Conservation (phyloP, 2,888 invertebrate genomes). For the Pegoplata infirma region DNA sequence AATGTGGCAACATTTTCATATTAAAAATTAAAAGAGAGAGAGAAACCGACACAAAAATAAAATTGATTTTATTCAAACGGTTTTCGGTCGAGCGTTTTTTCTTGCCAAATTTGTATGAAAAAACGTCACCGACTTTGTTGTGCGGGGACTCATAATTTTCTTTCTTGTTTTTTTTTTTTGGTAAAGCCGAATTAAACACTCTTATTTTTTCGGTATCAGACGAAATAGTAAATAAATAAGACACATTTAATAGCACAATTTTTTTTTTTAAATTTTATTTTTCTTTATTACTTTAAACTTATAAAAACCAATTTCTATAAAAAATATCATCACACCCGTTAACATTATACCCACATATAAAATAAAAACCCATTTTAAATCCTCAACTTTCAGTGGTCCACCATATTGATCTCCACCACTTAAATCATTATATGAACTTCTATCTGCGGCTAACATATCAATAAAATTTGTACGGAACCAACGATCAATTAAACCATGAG, state of each 20-base stretch:
- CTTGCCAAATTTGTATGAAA: too few species aligned
- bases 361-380: constrained; percentile 51
- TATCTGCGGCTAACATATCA: constrained; percentile 33
- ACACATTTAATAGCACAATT: neutral
- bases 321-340: neutral
- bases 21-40: too few species aligned
- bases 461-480: constrained; percentile 46
- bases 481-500: constrained; percentile 49
- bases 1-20: too few species aligned
- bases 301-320: constrained; percentile 28
- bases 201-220: too few species aligned
- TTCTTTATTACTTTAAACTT: neutral
- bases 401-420: neutral
- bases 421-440: constrained; percentile 24
- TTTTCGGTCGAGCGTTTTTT: too few species aligned
- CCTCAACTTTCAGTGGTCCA: constrained; percentile 17
- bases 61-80: too few species aligned
- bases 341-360: constrained; percentile 27
- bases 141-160: too few species aligned
- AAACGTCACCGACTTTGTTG: too few species aligned
- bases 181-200: too few species aligned
- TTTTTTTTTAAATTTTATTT: neutral
- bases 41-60: too few species aligned
- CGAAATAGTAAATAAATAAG: too few species aligned
- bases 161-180: too few species aligned